Evolutionary conservation across 2,113 vertebrate species (phyloP), one percentile per base, ranked within the genome.

Genomic region (Cnemophilus loriae): DNA sequence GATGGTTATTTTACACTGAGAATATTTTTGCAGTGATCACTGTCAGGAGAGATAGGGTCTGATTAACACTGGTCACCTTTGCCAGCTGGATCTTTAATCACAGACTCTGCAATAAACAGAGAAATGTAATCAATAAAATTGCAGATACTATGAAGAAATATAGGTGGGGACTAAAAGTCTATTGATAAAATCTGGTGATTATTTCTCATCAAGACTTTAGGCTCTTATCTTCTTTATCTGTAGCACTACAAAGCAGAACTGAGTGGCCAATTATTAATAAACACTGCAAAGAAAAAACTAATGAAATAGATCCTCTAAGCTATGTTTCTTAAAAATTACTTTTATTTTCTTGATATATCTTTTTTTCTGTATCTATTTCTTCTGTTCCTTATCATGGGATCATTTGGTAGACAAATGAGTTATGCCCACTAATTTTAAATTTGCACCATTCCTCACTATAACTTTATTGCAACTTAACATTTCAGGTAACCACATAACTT

Each of bases 81-180:
- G 37, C 88, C 69, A 80, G 50, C 20, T 78, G 26, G 70, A 46
- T 76, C 60, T 90, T 96, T 93, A 81, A 81, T 81, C 78, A 81
- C 73, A 70, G n/a, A 24, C 17, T 39, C 67, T 70, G 50, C 42
- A 95, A 70, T 83, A 92, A 86, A 79, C 55, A 88, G 23, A 83
- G 63, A 69, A 94, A 91, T 37, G 17, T 41, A 89, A 89, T 78
- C 78, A 89, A 90, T 86, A 57, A 84, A 90, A 49, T 49, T 55
- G 24, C 55, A 93, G 86, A 77, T 88, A 55, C 23, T 77, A 56
- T 42, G 32, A 96, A 94, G 78, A 95, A 96, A 96, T 92, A 88
- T 27, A 88, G 46, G 30, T 61, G 26, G 10, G 4, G 46, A 67
- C 20, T 88, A 55, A 88, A 95, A 93, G 14, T 65, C 27, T 80